phyloP scores from a whole-genome alignment of 2,888 invertebrate genomes.

The Stenolophus ochropezus region DNA sequence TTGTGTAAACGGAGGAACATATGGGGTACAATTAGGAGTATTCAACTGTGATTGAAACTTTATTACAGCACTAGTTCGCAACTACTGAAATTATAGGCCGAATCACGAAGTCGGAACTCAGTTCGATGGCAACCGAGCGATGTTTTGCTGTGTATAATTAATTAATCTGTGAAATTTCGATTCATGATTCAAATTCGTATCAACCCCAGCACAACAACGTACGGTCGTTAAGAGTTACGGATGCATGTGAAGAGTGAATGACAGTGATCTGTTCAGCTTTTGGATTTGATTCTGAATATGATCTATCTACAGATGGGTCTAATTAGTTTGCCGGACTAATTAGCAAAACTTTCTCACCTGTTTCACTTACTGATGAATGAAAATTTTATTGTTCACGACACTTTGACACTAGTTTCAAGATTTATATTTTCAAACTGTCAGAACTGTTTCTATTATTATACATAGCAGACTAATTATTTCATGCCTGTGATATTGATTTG shows the following conservation, averaged over 20 bases:
- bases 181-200: constrained; percentile 19
- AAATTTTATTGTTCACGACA: too few relatives aligned
- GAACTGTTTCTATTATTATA: too few relatives aligned
- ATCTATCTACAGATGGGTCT: background rate
- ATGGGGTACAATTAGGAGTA: constrained; percentile 12
- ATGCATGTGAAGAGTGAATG: constrained; percentile 5
- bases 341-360: too few relatives aligned
- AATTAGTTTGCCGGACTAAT: background rate
- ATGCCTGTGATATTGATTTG: too few relatives aligned
- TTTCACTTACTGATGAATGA: too few relatives aligned
- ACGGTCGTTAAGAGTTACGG: constrained; percentile 11
- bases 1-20: constrained; percentile 23
- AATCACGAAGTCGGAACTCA: constrained; percentile 31
- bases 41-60: constrained; percentile 17
- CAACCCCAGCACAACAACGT: too few relatives aligned
- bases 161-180: constrained; percentile 36
- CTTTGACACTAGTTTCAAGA: too few relatives aligned
- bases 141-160: constrained; percentile 19
- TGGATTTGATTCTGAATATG: background rate
- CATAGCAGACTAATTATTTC: too few relatives aligned
- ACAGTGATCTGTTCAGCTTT: background rate
- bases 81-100: constrained; percentile 29
- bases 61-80: constrained; percentile 1
- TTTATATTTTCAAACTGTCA: too few relatives aligned
- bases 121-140: constrained; percentile 1